Base-by-base conservation (phyloP, 2,797 vertebrate species). In the Diplodus sargus region DNA sequence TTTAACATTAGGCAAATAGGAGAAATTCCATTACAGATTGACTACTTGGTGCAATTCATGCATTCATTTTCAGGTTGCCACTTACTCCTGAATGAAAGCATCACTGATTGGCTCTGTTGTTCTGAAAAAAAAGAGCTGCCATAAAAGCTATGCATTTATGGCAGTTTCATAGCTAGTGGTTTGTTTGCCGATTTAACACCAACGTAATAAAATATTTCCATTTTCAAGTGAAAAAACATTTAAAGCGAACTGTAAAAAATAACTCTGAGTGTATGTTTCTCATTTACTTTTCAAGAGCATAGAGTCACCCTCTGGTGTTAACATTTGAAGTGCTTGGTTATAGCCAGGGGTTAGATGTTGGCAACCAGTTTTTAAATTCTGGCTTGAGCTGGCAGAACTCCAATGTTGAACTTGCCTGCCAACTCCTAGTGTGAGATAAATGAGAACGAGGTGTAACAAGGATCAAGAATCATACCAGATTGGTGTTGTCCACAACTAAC, bases 151-250 rank as follows among this genome's bases (percentile, higher is more conserved):
- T 76, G 28, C 14, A 49, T 56, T 28, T 5, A 20, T 71, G 11
- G 0, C 18, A 48, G 4, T 45, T 76, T 76, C 28, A 66, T 43
- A 74, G 22, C 42, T 70, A 70, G 78, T 79, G 5, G 17, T 74
- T 45, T 52, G 9, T 72, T 76, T 68, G n/a, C 12, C 5, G 74
- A 53, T 28, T 73, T 39, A 23, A 75, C 77, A 82, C 23, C 28
- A 77, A 18, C 42, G 48, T 53, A 18, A 28, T 34, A 11, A 14
- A 47, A 43, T 22, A 0, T 56, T 43, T 68, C 0, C 47, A 34
- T 75, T 20, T 45, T 48, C 18, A 67, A 20, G 61, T 70, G n/a
- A 1, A 51, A 34, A 54, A 62, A 56, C 23, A 63, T 68, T 66
- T 47, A 0, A 17, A 39, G 39, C 45, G 52, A 39, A 45, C 39